phyloP scores from a whole-genome alignment of 2,113 vertebrate genomes.

The Eira barbara region DNA sequence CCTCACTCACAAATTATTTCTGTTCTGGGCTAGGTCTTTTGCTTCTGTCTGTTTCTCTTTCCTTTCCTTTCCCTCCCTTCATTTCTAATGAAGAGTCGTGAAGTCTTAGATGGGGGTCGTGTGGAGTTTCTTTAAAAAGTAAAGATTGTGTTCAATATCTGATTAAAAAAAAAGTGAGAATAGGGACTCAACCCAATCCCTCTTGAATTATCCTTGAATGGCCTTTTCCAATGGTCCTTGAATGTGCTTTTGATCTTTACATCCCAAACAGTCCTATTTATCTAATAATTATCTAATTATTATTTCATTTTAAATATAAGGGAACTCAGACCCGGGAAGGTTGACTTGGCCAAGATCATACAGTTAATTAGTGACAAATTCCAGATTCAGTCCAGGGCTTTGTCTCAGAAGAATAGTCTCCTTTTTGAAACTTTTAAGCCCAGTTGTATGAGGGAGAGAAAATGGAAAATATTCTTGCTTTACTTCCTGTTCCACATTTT shows the following conservation, averaged over 20 bases:
- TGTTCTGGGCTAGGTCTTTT: background rate
- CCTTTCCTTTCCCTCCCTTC: background rate
- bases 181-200: background rate
- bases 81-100: background rate
- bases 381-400: background rate
- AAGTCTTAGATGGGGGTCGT: background rate
- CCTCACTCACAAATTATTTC: background rate
- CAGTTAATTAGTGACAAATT: background rate
- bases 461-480: background rate
- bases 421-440: background rate
- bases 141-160: background rate
- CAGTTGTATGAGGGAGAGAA: background rate
- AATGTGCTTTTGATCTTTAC: background rate
- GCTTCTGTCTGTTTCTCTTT: background rate
- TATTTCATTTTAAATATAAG: background rate
- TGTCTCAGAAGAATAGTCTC: background rate
- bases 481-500: background rate
- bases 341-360: background rate
- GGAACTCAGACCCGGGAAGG: background rate
- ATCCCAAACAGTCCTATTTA: background rate
- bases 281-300: background rate
- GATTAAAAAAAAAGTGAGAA: background rate
- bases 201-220: background rate
- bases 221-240: background rate
- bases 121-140: background rate